Base-by-base conservation (phyloP, 2,113 vertebrate species). In the Rhinopithecus roxellana region DNA sequence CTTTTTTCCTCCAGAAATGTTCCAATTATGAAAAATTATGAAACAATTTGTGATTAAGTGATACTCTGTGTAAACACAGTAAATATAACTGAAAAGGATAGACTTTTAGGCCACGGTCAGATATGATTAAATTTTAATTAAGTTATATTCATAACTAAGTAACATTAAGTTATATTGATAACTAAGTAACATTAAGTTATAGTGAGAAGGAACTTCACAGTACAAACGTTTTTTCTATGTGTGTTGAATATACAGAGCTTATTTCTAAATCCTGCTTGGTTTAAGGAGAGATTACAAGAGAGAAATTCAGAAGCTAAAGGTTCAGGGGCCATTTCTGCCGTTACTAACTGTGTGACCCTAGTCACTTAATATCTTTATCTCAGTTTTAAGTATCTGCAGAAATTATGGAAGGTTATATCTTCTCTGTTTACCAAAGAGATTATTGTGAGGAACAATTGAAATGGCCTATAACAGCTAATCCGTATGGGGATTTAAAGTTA, bases 21-120 rank as follows among this genome's bases (percentile, higher is more conserved):
- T 32, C 12, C 80, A 95, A 16, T 82, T 94, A 78, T 59, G 72
- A 95, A 95, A 74, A 89, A 67, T 87, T 80, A 72, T 89, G 67
- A 74, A 78, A 22, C 1, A 43, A 22, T 81, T 88, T 77, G n/a
- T 48, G n/a, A 90, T 90, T 78, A 81, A 94, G 78, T 50, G 32
- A 86, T 6, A 40, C 14, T 87, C 45, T 10, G 9, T 70, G 18
- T 90, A 52, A 86, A 30, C 30, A 77, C 16, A 84, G 57, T 83
- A 93, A 96, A 83, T 87, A 80, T 52, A 88, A 80, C 45, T 32
- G 45, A 57, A 85, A 86, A 74, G 10, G 10, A n/a, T 8, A 23
- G 55, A 78, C 9, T 77, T 96, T 59, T 74, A 84, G 77, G 35
- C 38, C 27, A 8, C 72, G 48, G 30, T 67, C 27, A 67, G 75